phyloP scores from a whole-genome alignment of 53 echinoderm and acorn worm species.

The Zoroaster sp. region DNA sequence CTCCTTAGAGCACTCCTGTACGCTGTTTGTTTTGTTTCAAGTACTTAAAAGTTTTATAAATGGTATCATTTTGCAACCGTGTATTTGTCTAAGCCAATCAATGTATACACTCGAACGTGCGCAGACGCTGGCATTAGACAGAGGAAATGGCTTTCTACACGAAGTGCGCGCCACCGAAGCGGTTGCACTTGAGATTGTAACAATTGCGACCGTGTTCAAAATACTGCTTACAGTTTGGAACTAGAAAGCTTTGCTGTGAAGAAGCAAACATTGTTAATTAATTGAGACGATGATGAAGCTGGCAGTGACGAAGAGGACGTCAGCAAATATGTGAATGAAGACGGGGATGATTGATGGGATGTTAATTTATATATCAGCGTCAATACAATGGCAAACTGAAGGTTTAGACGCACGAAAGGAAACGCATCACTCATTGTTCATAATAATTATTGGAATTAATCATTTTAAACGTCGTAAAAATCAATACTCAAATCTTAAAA shows the following conservation, averaged over 20 bases:
- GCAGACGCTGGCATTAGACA: not conserved
- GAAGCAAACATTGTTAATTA: not conserved
- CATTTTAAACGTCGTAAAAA: no score
- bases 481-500: no score
- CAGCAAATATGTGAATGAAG: not conserved
- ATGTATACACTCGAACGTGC: not conserved
- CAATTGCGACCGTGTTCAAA: no score
- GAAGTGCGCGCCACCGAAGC: not conserved
- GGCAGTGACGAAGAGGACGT: not conserved
- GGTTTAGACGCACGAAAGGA: no score
- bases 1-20: not conserved
- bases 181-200: not conserved
- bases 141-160: not conserved
- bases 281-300: not conserved
- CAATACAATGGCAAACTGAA: not conserved
- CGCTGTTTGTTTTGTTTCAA: not conserved
- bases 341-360: not conserved
- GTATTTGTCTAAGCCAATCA: not conserved
- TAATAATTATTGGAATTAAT: no score
- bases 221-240: not conserved
- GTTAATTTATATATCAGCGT: not conserved
- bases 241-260: not conserved
- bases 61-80: not conserved
- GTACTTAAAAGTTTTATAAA: not conserved
- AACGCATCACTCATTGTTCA: no score